Percentiles rank a stretch among this genome's conserved stretches.
Conservation (phyloP, 2,797 vertebrate genomes). For the Knipowitschia caucasica region DNA sequence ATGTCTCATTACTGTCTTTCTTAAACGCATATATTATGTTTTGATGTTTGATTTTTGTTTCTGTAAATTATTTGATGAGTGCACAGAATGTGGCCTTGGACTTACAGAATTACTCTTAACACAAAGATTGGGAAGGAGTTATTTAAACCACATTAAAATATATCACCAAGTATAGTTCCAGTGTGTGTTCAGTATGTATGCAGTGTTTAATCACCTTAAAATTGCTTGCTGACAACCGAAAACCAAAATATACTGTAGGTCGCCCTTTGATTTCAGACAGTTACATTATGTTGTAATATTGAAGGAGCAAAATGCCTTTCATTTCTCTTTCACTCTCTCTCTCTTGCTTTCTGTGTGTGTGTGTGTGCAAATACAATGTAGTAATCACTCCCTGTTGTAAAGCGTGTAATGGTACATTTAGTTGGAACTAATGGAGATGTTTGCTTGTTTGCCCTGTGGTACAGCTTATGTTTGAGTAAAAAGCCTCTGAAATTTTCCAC, state of each 20-base stretch:
- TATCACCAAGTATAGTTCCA: neutral
- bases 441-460: neutral
- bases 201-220: too few relatives aligned
- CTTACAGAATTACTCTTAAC: too few relatives aligned
- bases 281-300: conserved; percentile 40
- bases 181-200: too few relatives aligned
- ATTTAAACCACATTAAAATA: too few relatives aligned
- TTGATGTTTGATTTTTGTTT: too few relatives aligned
- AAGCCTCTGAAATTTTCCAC: neutral
- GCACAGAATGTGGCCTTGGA: conserved; percentile 33
- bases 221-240: conserved; percentile 21
- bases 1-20: too few relatives aligned
- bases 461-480: neutral
- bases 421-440: conserved; percentile 1
- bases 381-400: neutral
- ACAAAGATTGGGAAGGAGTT: too few relatives aligned
- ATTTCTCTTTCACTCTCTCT: conserved; percentile 19
- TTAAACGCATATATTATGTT: too few relatives aligned
- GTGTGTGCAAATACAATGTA: neutral
- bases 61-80: neutral
- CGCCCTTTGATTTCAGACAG: conserved; percentile 39
- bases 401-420: neutral
- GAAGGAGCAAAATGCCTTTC: conserved; percentile 41
- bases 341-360: too few relatives aligned
- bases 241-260: conserved; percentile 34